Conservation (phyloP, 2,113 vertebrate species). For the Chlorodrepanis virens region DNA sequence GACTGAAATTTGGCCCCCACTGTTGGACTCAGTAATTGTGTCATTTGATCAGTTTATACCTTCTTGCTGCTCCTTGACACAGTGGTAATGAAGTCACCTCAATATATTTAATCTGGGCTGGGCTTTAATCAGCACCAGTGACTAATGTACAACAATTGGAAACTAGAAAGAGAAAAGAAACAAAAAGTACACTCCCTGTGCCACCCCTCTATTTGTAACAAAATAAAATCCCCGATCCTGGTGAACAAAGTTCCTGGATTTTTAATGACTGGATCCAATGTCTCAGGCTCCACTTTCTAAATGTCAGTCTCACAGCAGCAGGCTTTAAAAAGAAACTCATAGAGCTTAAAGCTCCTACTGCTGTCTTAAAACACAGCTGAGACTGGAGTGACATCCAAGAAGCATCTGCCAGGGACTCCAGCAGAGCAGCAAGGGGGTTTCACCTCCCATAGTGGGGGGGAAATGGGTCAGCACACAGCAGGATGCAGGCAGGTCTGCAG, state of each 20-base stretch:
- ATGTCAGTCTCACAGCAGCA: background rate
- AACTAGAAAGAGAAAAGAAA: background rate
- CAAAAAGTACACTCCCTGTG: background rate
- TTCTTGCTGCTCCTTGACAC: slow-evolving; percentile 23
- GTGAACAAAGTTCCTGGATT: background rate
- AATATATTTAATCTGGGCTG: background rate
- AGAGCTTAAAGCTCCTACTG: background rate
- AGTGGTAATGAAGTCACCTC: background rate
- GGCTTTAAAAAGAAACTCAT: background rate
- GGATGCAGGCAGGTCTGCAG: background rate
- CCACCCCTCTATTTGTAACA: background rate
- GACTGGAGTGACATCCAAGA: background rate
- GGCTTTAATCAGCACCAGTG: background rate
- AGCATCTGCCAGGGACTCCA: background rate
- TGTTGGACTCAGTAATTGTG: background rate
- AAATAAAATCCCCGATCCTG: background rate
- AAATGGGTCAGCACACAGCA: rapidly evolving
- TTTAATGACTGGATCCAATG: background rate
- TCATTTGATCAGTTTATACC: background rate
- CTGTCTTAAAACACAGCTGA: background rate
- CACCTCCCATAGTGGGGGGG: rapidly evolving
- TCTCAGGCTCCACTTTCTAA: background rate
- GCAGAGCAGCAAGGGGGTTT: background rate
- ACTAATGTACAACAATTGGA: slow-evolving; percentile 1
- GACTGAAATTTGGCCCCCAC: background rate